Base-by-base conservation (phyloP, 2,888 invertebrate genomes). In the Subacronicta megacephala region DNA sequence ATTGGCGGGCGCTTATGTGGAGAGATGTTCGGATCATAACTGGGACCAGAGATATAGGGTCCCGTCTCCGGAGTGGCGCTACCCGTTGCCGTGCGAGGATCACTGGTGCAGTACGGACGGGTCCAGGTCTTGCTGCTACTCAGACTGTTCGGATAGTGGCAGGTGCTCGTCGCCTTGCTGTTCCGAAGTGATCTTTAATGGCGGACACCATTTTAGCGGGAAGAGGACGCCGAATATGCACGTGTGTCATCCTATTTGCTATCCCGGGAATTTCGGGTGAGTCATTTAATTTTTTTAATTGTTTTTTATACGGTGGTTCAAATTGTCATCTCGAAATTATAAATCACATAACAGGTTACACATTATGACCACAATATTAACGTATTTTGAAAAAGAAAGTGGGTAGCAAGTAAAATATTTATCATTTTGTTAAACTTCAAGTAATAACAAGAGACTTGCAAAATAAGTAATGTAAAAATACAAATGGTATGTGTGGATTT, bases 141-240 rank as follows among this genome's bases (percentile, higher is more conserved):
- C 92, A 3, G 90, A 90, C 43, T 92, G 90, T 46, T 77, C 88
- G 7, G 94, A 94, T 60, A 93, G 93, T 45, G 94, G 94, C 0
- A 71, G 92, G 18, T 94, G 91, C 62, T 93, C 94, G 5, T 94
- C 94, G 0, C 92, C 94, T 0, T 95, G 94, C 75, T 95, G 94
- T 57, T 94, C 94, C 15, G 94, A 95, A 67, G 93, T 93, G 71
- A 94, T 95, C 72, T 94, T 95, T 82, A 94, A 94, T 65, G 94
- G 94, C 1, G 94, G 94, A 1, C 90, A 92, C 71, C 94, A 94
- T 67, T 89, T 90, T 61, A 89, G 90, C 59, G 92, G 90, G 46
- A 93, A 93, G 72, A 78, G 83, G 38, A 71, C 76, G 7, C 71
- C 80, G n/a, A 77, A 78, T 12, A 66, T 80, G 66, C 92, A 92